A percentile compares a stretch with the other conserved stretches of the same genome.
Evolutionary conservation across 64 coral and sea anemone species (phyloP).

Genomic region (Pocillopora damicornis): DNA sequence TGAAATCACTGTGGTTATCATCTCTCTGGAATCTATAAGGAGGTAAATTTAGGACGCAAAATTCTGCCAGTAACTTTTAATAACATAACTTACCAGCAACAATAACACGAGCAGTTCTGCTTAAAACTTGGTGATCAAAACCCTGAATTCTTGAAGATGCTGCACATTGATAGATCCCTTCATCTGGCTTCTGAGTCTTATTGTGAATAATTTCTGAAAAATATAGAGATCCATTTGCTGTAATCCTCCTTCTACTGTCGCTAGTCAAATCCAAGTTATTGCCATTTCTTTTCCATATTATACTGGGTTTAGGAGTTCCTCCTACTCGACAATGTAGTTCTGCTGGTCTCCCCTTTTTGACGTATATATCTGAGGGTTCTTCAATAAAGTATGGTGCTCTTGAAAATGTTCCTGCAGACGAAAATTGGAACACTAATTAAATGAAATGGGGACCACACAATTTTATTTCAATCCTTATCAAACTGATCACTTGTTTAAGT

Average conservation of each 20-base stretch:
- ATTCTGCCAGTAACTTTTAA: too few species aligned
- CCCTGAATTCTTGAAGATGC: constrained; percentile 20
- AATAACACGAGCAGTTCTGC: constrained; percentile 50
- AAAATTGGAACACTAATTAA: not conserved
- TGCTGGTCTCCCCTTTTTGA: constrained; percentile 49
- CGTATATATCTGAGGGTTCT: constrained; percentile 79
- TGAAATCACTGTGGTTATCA: too few species aligned
- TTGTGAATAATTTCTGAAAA: constrained; percentile 67
- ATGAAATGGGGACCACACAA: not conserved
- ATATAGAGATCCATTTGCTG: constrained; percentile 75
- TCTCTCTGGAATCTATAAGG: too few species aligned
- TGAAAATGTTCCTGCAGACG: constrained; percentile 39
- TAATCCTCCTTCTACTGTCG: constrained; percentile 40
- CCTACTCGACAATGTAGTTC: constrained; percentile 53
- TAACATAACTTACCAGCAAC: constrained; percentile 66
- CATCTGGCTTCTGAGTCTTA: constrained; percentile 71
- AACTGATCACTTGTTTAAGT: too few species aligned
- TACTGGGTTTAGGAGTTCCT: constrained; percentile 54
- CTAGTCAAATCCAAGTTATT: not conserved
- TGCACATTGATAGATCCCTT: constrained; percentile 78
- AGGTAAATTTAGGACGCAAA: too few species aligned
- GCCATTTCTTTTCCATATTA: constrained; percentile 72
- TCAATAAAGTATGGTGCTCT: constrained; percentile 49
- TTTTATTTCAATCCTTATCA: too few species aligned
- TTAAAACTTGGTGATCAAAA: constrained; percentile 49